These are phyloP conservation scores for Erinaceus europaeus DNA, from an alignment of 2,113 vertebrate species.

Conservation along the genomic window DNA sequence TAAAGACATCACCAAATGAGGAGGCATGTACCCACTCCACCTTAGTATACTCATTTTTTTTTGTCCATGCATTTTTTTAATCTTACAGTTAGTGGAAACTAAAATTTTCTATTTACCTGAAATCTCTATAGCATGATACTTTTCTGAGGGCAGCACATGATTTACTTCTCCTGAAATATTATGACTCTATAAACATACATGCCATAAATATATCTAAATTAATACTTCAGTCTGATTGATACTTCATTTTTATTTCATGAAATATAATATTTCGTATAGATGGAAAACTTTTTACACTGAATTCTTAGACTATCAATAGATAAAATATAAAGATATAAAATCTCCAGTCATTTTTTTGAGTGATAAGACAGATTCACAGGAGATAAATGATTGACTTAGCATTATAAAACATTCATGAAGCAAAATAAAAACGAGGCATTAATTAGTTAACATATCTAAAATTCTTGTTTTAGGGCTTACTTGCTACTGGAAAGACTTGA, in stretches of 20 bases:
- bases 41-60: too few relatives aligned
- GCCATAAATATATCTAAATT: background rate
- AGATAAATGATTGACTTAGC: background rate
- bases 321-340: background rate
- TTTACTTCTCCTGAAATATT: conserved; percentile 25
- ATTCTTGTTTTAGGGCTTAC: too few relatives aligned
- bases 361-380: conserved; percentile 3
- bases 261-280: background rate
- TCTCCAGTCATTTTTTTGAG: background rate
- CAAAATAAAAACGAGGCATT: background rate
- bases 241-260: conserved; percentile 4
- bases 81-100: background rate
- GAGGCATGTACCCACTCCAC: too few relatives aligned
- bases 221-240: background rate
- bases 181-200: background rate
- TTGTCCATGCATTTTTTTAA: too few relatives aligned
- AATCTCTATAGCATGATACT: background rate
- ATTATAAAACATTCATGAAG: background rate
- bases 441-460: background rate
- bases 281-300: background rate
- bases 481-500: too few relatives aligned
- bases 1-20: too few relatives aligned
- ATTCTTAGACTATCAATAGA: conserved; percentile 16
- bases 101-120: background rate
- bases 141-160: conserved; percentile 9